These are phyloP conservation scores for Patella ulyssiponensis DNA, from an alignment of 2,888 invertebrate genomes.

Conservation along the genomic window DNA sequence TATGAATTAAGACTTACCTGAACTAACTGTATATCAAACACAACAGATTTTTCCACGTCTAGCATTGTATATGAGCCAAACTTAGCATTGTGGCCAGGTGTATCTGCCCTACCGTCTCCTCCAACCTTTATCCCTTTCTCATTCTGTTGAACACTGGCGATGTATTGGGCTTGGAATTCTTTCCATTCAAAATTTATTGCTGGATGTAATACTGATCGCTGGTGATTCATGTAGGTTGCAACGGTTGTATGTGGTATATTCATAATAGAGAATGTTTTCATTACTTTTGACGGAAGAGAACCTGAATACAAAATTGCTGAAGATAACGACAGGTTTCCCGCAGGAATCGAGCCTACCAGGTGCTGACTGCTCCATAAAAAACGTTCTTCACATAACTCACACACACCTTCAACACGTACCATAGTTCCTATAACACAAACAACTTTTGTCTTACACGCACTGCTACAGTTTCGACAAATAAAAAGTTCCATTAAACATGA, in stretches of 20 bases:
- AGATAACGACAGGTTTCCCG: constrained; percentile 15
- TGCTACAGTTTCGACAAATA: background rate
- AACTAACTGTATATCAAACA: constrained; percentile 21
- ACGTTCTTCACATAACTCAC: background rate
- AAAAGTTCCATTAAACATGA: background rate
- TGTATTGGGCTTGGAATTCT: background rate
- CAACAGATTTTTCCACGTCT: constrained; percentile 7
- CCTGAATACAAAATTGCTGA: constrained; percentile 8
- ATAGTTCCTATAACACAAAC: background rate
- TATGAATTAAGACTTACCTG: constrained; percentile 12
- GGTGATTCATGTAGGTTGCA: constrained; percentile 19
- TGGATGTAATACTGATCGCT: background rate
- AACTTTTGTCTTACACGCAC: background rate
- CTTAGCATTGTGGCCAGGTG: constrained; percentile 28
- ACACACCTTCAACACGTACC: background rate
- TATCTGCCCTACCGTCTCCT: constrained; percentile 26
- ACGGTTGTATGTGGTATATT: background rate
- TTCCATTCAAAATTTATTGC: background rate
- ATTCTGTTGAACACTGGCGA: background rate
- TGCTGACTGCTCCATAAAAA: constrained; percentile 22
- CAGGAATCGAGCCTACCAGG: constrained; percentile 7
- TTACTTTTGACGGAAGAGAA: constrained; percentile 7
- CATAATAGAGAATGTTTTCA: constrained; percentile 12
- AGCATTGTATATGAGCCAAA: constrained; percentile 24
- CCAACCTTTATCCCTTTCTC: constrained; percentile 14